phyloP scores from a whole-genome alignment of 2,797 vertebrate genomes.

The Dryobates pubescens region DNA sequence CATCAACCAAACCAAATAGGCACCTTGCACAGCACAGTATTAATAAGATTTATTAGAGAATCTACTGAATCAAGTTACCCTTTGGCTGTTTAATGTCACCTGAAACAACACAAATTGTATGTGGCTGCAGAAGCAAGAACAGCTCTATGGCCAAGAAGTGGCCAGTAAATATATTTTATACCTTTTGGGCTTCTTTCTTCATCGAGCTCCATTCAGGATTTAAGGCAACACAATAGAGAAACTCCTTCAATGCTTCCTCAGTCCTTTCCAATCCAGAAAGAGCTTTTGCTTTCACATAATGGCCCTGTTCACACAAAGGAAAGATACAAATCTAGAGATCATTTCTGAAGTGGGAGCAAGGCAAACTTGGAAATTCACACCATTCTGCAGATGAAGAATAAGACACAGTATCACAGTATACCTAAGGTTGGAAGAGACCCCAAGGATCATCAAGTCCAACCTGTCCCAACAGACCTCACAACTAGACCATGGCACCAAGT shows the following conservation, averaged over 20 bases:
- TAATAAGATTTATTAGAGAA: background rate
- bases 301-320: conserved; percentile 80
- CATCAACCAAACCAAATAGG: background rate
- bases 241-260: conserved; percentile 89
- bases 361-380: background rate
- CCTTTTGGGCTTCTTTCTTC: conserved; percentile 90
- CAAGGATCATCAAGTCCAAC: too few species aligned
- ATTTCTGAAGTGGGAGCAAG: conserved; percentile 13
- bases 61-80: background rate
- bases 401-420: too few species aligned
- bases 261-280: conserved; percentile 83
- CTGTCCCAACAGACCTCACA: too few species aligned
- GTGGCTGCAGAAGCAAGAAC: background rate
- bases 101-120: background rate
- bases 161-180: conserved; percentile 44
- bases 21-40: rapidly evolving
- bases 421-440: too few species aligned
- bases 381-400: background rate
- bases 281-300: conserved; percentile 86
- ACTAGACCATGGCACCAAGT: too few species aligned
- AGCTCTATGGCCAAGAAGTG: background rate
- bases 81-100: background rate
- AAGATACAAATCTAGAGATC: background rate
- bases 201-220: conserved; percentile 88
- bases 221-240: conserved; percentile 88